Base-by-base conservation (phyloP, 2,113 vertebrate species). In the Scolopax mira region DNA sequence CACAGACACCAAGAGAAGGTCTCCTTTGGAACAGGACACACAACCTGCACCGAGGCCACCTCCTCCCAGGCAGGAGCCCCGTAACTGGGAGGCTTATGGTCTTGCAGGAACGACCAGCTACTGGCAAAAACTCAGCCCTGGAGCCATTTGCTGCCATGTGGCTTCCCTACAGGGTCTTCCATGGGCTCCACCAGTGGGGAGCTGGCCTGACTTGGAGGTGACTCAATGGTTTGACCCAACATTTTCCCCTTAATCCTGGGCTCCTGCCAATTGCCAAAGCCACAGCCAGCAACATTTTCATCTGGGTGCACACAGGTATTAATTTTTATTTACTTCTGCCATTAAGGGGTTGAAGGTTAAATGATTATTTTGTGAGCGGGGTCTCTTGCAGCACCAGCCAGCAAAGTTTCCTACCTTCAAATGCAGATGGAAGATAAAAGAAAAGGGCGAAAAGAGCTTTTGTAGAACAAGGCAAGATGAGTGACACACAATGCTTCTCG, bases 401-500 rank as follows among this genome's bases (percentile, higher is more conserved):
- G 72, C 5, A 2, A 31, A 55, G 70, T 1, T 37, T 33, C 79
- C 89, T 79, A 52, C 85, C 85, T 44, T 12, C 42, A 12, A 46
- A 60, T 1, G 39, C 75, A 1, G n/a, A 64, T 19, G 66, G 67
- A 61, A 95, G 92, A 95, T 83, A 90, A 94, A 41, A 78, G 87
- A 31, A 13, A 3, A 21, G 37, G 25, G 51, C 95, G 73, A 79
- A 90, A 86, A 57, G 80, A 57, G 70, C 39, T 46, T 88, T n/a
- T 94, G 93, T 83, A 93, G 88, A 90, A 96, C 85, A 80, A 92
- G 92, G 83, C 42, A 33, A n/a, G 83, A 42, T 90, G 96, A 96
- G 94, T 75, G 93, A 92, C 92, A 94, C 88, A 49, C 79, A 84
- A 61, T 61, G 90, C 83, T 86, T 23, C 96, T 95, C 88, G 49